A percentile compares a stretch with the other conserved stretches of the same genome.
Conservation (phyloP, 2,797 vertebrate species). For the Distichodus sexfasciatus region DNA sequence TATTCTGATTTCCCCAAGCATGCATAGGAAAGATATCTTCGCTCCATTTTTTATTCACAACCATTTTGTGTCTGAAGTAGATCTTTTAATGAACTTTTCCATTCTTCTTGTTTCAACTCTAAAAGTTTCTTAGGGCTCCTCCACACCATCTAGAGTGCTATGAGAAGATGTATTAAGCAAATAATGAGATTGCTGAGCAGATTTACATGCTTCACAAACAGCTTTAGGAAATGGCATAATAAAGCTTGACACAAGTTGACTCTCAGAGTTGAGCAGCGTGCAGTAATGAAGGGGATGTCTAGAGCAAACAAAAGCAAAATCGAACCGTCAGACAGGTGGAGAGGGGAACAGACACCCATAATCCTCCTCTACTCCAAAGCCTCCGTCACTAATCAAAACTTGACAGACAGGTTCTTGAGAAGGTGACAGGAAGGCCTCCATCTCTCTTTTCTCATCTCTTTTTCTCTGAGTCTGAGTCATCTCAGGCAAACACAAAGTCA, state of each 20-base stretch:
- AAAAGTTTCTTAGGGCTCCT: slow-evolving; percentile 25
- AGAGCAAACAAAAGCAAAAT: background rate
- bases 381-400: slow-evolving; percentile 14
- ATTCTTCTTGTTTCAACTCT: background rate
- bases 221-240: slow-evolving; percentile 12
- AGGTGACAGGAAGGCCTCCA: background rate
- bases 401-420: background rate
- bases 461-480: background rate
- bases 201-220: slow-evolving; percentile 16
- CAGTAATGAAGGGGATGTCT: background rate
- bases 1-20: too few relatives aligned
- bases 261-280: slow-evolving; percentile 7
- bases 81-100: too few relatives aligned
- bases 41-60: background rate
- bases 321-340: background rate
- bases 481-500: background rate
- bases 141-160: background rate
- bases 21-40: too few relatives aligned
- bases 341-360: slow-evolving; percentile 2
- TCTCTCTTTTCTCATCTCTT: too few relatives aligned
- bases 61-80: too few relatives aligned
- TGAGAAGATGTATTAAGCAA: slow-evolving; percentile 1
- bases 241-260: slow-evolving; percentile 10
- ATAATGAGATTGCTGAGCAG: slow-evolving; percentile 5
- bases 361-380: slow-evolving; percentile 5